Evolutionary conservation across 1,140 invertebrate genomes (phyloP), one percentile per base, ranked within the genome.

Genomic region (Tetramorium simillimum): DNA sequence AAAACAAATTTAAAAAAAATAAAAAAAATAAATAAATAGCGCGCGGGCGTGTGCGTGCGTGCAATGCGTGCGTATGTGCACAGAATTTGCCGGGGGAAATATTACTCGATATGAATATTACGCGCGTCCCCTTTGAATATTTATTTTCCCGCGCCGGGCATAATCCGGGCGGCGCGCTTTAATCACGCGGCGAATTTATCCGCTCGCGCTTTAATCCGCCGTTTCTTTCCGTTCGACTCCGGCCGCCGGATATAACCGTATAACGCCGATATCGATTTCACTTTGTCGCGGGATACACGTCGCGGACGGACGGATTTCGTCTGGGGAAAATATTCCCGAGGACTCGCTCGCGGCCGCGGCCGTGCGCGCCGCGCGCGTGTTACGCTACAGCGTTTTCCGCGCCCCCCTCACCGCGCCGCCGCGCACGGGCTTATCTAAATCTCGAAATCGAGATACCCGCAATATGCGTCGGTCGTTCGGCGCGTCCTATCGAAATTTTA

Each of bases 191-290:
- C 69, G 56, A 75, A 75, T 84, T 60, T 84, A 84, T 84, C 69
- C 80, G 53, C 80, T 18, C 63, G 58, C 58, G 80, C 53, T 75
- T 84, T 84, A 84, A 84, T 84, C 80, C 80, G 18, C 28, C 80
- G 69, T 72, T 90, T 69, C 65, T 87, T 85, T 67, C 14, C 69
- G 67, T 56, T 51, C 80, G 75, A 62, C 85, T 89, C 33, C 85
- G 77, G 46, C 28, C 58, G 81, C 49, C 69, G 49, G 51, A 70
- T 80, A 78, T 77, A 65, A 58, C 65, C 33, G 46, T 53, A 33
- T 33, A 56, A 75, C 82, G 70, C 70, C 85, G 70, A 86, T 87
- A 89, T 89, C 88, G 88, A 88, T 91, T 89, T 91, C 77, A 78
- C 73, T 89, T 76, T 21, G 46, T 81, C 78, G 85, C 81, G 85